phyloP scores from a whole-genome alignment of 2,888 invertebrate species.

The Stegophylla sp. region DNA sequence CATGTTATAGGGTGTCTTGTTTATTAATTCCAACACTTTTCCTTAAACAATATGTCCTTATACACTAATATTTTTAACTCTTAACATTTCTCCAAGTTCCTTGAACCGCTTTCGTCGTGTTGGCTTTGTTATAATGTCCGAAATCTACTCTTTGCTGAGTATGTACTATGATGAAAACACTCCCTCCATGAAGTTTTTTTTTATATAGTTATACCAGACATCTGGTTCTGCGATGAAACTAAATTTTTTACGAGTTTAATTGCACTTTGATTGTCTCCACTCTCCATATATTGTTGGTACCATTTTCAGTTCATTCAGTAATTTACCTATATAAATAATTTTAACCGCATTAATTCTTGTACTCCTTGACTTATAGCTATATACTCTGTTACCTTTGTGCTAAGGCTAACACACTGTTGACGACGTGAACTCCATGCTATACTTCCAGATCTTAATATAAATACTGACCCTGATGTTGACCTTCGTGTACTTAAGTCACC shows the following conservation, averaged over 20 bases:
- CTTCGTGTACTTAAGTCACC: conserved; percentile 60
- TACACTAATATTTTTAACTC: too few relatives aligned
- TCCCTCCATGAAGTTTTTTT: not conserved
- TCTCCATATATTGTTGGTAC: too few relatives aligned
- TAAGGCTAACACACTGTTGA: not conserved
- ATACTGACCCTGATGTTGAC: conserved; percentile 54
- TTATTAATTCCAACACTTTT: too few relatives aligned
- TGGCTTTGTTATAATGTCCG: conserved; percentile 17
- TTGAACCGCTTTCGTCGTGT: not conserved
- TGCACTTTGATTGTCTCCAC: conserved; percentile 53
- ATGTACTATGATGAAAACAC: not conserved
- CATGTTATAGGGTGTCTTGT: too few relatives aligned
- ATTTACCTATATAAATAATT: not conserved
- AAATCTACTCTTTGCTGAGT: not conserved
- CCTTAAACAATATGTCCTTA: too few relatives aligned
- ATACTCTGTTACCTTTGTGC: conserved; percentile 11
- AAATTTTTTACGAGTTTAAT: conserved; percentile 35
- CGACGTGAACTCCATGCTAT: conserved; percentile 17
- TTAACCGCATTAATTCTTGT: conserved; percentile 13
- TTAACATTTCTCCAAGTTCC: not conserved
- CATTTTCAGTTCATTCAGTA: too few relatives aligned
- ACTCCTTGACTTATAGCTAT: not conserved
- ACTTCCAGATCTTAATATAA: not conserved
- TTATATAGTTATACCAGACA: conserved; percentile 26
- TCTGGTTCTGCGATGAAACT: too few relatives aligned